Evolutionary conservation across 2,113 vertebrate genomes (phyloP), one percentile per base, ranked within the genome.

Genomic region (Dolichotis patagonum): DNA sequence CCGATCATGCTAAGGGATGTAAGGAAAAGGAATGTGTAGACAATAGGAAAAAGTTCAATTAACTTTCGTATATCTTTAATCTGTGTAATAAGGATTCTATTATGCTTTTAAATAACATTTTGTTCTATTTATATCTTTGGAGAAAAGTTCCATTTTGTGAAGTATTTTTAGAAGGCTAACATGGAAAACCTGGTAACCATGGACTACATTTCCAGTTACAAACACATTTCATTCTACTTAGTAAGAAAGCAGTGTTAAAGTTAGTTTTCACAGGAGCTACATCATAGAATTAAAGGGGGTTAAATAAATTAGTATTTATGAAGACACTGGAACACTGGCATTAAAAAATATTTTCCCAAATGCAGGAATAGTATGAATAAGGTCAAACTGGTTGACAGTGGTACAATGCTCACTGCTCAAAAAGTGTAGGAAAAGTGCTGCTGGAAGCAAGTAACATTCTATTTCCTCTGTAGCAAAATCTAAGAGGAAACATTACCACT

Each of bases 401-500:
- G 60, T 81, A 41, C 28, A 94, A 30, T 14, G 38, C 41, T 65
- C 75, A 28, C 11, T 4, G 2, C 16, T 81, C 67, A 75, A 96
- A 73, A 62, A 2, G 5, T 46, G 16, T 22, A 94, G 41, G n/a
- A 43, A 14, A 62, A 8, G 26, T 67, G 38, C 24, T 82, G 20
- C 77, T 46, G 67, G 32, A 94, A 94, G 41, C 32, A 91, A 91
- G 24, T 32, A 77, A 30, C 14, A 46, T 30, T 19, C 14, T 1
- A 71, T 93, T 62, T 73, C 4, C 43, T 89, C 65, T 67, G 7
- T 54, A 80, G 41, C 49, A 62, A 92, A 65, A 75, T 81, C 22
- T 58, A 83, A 85, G 95, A 73, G 11, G 30, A 89, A 91, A 95
- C 77, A 96, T 84, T 90, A 94, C 83, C 41, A 84, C 62, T 90